Evolutionary conservation across 2,797 vertebrate species (phyloP).

Genomic region (Capromys pilorides): DNA sequence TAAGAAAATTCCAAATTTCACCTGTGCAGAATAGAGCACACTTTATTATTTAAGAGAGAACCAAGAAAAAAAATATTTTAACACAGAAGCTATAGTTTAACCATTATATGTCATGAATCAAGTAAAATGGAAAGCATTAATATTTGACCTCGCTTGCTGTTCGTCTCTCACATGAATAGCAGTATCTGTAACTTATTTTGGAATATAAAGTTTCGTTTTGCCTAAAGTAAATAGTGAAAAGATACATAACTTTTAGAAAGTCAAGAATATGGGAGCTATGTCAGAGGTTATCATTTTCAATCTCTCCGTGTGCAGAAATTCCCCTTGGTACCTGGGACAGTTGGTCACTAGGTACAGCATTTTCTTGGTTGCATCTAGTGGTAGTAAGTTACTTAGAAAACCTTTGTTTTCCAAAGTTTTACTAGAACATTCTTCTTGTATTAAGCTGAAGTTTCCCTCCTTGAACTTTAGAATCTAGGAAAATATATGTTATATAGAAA

Average conservation of each 20-base stretch:
- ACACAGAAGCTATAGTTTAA: background rate
- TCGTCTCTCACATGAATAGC: background rate
- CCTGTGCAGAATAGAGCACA: background rate
- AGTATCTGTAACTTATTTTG: background rate
- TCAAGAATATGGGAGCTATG: background rate
- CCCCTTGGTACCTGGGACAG: background rate
- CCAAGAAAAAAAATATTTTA: background rate
- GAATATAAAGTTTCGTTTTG: background rate
- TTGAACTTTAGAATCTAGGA: background rate
- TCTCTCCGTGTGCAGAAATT: background rate
- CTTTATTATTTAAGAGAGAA: background rate
- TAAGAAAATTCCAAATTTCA: background rate
- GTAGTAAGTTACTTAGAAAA: background rate
- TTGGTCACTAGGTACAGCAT: background rate
- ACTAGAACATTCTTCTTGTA: background rate
- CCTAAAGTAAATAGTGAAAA: background rate
- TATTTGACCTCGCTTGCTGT: slow-evolving; percentile 24
- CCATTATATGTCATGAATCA: background rate
- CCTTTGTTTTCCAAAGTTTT: background rate
- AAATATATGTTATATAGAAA: background rate
- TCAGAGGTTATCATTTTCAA: background rate
- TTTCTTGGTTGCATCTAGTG: background rate
- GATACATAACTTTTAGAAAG: background rate
- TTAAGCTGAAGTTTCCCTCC: background rate
- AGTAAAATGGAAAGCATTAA: slow-evolving; percentile 33